Evolutionary conservation across 2,797 vertebrate species (phyloP).

Genomic region (Helostoma temminkii): DNA sequence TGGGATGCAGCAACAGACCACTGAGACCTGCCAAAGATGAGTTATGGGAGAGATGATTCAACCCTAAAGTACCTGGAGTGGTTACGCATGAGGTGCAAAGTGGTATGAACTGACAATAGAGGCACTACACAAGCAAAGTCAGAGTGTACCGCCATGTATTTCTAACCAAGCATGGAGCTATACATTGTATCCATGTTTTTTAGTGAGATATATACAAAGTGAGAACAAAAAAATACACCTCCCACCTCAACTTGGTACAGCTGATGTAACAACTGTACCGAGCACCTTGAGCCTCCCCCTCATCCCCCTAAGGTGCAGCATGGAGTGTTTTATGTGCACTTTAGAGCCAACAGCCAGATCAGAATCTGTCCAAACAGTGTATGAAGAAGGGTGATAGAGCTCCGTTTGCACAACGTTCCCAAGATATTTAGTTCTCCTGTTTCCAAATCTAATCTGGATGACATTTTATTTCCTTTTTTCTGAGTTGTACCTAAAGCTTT

Average conservation of each 20-base stretch:
- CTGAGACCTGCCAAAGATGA: slow-evolving; percentile 1
- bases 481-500: background rate
- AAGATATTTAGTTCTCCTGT: slow-evolving; percentile 5
- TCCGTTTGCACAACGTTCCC: slow-evolving; percentile 9
- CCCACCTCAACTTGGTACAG: slow-evolving; percentile 47
- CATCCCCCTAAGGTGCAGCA: slow-evolving; percentile 55
- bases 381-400: slow-evolving; percentile 31
- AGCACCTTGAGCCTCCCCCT: slow-evolving; percentile 56
- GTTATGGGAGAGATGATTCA: background rate
- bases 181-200: slow-evolving; percentile 36
- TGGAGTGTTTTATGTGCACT: slow-evolving; percentile 58
- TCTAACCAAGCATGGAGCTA: slow-evolving; percentile 21
- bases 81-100: slow-evolving; percentile 16
- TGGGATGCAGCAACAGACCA: too few species aligned
- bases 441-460: slow-evolving; percentile 17
- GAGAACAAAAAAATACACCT: slow-evolving; percentile 43
- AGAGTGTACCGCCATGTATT: slow-evolving; percentile 32
- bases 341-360: slow-evolving; percentile 56
- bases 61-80: slow-evolving; percentile 4
- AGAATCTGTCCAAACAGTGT: slow-evolving; percentile 46
- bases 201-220: slow-evolving; percentile 38
- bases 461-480: background rate
- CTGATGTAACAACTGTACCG: slow-evolving; percentile 43
- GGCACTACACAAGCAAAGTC: background rate
- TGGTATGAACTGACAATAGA: slow-evolving; percentile 24